Conservation (phyloP, 2,113 vertebrate genomes). For the Clarias batrachus region DNA sequence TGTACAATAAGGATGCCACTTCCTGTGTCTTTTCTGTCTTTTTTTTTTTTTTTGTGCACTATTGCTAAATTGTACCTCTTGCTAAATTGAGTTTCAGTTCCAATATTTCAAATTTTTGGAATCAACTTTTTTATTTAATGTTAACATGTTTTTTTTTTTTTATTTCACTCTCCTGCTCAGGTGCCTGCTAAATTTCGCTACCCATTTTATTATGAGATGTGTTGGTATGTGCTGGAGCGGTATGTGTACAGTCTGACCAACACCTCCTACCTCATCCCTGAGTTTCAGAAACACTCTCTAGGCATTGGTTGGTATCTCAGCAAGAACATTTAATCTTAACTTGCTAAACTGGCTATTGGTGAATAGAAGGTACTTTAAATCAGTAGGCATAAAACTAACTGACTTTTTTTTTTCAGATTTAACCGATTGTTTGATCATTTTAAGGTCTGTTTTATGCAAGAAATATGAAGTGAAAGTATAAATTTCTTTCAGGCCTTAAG, state of each 20-base stretch:
- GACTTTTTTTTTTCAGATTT: neutral
- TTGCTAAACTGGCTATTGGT: neutral
- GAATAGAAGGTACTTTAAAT: neutral
- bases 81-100: neutral
- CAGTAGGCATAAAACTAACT: neutral
- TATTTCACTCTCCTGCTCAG: conserved; percentile 65
- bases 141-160: conserved; percentile 15
- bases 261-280: conserved; percentile 89
- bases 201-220: conserved; percentile 98
- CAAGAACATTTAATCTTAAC: neutral
- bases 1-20: neutral
- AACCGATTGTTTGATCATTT: neutral
- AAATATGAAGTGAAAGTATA: neutral
- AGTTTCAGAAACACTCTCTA: conserved; percentile 94
- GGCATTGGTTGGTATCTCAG: conserved; percentile 83
- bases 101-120: neutral
- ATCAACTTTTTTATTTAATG: neutral
- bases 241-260: conserved; percentile 95
- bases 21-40: neutral
- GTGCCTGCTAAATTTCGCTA: conserved; percentile 97
- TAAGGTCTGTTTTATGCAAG: neutral
- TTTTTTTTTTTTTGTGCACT: neutral
- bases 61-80: neutral
- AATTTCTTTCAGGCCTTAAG: conserved; percentile 63
- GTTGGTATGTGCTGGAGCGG: conserved; percentile 96